Percentiles rank a stretch among this genome's conserved stretches.
phyloP scores from a whole-genome alignment of 2,113 vertebrate genomes.

The Pogonocichla stellata region DNA sequence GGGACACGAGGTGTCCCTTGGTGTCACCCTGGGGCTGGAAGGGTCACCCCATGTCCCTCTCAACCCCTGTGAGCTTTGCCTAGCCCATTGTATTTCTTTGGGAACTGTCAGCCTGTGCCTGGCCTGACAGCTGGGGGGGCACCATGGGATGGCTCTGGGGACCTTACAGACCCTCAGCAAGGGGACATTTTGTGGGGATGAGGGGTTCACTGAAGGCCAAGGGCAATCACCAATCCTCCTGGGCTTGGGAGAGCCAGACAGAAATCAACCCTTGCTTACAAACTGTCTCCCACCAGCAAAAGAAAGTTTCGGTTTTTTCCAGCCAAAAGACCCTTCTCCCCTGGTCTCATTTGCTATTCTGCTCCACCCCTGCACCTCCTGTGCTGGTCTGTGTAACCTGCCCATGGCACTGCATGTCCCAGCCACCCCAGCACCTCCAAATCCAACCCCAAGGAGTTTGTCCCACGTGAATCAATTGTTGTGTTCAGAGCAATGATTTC shows the following conservation, averaged over 20 bases:
- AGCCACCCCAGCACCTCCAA: neutral
- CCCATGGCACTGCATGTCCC: neutral
- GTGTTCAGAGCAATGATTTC: neutral
- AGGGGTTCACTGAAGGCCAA: neutral
- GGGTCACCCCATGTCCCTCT: neutral
- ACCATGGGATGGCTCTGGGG: neutral
- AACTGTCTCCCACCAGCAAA: neutral
- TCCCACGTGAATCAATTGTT: accelerated
- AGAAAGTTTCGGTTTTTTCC: neutral
- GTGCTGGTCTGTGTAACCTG: neutral
- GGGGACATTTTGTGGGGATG: neutral
- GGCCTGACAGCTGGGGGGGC: neutral
- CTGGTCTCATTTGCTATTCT: neutral
- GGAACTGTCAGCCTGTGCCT: neutral
- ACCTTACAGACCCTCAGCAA: neutral
- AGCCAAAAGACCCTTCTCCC: neutral
- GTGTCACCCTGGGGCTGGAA: neutral
- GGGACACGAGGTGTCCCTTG: neutral
- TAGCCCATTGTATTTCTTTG: accelerated
- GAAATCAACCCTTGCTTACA: neutral
- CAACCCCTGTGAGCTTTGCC: neutral
- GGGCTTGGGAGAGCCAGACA: neutral
- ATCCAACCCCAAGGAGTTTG: neutral
- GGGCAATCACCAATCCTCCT: neutral
- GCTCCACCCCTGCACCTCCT: neutral